phyloP scores from a whole-genome alignment of 2,888 invertebrate genomes.

The Prenolepis imparis region DNA sequence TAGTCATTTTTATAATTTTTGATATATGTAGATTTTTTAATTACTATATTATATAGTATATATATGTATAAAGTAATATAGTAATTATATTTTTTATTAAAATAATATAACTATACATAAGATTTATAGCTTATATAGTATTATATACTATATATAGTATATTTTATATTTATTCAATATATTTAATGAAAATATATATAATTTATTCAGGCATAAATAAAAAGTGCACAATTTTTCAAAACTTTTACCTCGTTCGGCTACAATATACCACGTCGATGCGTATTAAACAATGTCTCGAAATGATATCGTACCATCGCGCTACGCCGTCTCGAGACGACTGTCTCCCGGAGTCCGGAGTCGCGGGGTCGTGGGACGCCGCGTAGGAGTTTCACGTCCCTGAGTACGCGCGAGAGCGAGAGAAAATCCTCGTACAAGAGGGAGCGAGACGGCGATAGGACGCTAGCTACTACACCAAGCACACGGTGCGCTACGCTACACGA shows the following conservation, averaged over 20 bases:
- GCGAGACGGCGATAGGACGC: constrained; percentile 76
- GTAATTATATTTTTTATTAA: too few relatives aligned
- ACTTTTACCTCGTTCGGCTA: background rate
- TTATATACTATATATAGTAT: too few relatives aligned
- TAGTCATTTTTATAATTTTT: background rate
- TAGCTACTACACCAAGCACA: constrained; percentile 65
- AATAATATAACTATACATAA: too few relatives aligned
- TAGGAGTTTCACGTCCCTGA: constrained; percentile 45
- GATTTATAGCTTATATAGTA: too few relatives aligned
- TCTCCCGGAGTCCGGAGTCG: background rate
- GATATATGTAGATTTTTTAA: background rate
- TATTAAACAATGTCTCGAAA: background rate
- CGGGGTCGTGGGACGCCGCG: constrained; percentile 1
- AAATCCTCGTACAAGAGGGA: constrained; percentile 28
- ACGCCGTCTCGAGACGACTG: background rate
- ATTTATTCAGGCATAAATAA: too few relatives aligned
- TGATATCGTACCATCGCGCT: background rate
- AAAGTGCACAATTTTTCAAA: too few relatives aligned
- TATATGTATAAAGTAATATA: too few relatives aligned
- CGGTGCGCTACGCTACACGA: background rate
- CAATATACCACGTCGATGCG: background rate
- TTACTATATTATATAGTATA: background rate
- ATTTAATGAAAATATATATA: too few relatives aligned
- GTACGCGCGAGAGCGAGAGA: constrained; percentile 44
- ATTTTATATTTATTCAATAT: too few relatives aligned